Evolutionary conservation across 2,113 vertebrate genomes (phyloP), one percentile per base, ranked within the genome.

Genomic region (Albula glossodonta): DNA sequence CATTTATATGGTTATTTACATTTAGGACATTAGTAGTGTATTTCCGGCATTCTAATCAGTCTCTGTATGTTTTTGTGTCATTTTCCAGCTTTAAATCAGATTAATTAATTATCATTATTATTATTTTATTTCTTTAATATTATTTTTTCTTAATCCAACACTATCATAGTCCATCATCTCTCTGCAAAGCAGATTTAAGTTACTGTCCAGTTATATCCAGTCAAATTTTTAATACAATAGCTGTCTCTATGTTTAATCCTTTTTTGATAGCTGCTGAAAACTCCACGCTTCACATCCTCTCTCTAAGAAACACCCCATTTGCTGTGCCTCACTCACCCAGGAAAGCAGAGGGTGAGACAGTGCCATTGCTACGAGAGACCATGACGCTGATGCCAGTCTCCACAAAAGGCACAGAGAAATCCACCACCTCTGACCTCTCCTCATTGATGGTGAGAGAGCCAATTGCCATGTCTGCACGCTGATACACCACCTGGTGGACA

Each of bases 331-430:
- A 82, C 94, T 95, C 93, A 97, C 97, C 97, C 51, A 98, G 95
- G 91, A 97, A 97, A 90, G 97, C 97, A 0, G 97, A 98, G 6
- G 97, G 97, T 15, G 97, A 98, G 78, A 98, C 97, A 0, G 97
- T 98, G 87, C 97, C 97, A 15, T 98, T 98, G 95, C 97, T 97
- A 79, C 97, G 96, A 22, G 97, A 97, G 88, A 97, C 97, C 97
- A 98, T 98, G 88, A 98, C 97, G 48, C 97, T 98, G 93, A 98
- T 98, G 53, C 97, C 96, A 0, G 97, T 98, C 93, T 98, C 97
- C 86, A 98, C 97, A 74, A 98, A 98, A 88, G 97, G 97, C 57
- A 98, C 97, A 0, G 97, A 97, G 92, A 98, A 98, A 93, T 98
- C 97, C 88, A 98, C 96, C 5, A 97, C 96, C 92, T 98, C 96